Evolutionary conservation across 37 sponge, comb jelly and placozoan species (phyloP), one percentile per base, ranked within the genome.

Genomic region (Beroe ovata): DNA sequence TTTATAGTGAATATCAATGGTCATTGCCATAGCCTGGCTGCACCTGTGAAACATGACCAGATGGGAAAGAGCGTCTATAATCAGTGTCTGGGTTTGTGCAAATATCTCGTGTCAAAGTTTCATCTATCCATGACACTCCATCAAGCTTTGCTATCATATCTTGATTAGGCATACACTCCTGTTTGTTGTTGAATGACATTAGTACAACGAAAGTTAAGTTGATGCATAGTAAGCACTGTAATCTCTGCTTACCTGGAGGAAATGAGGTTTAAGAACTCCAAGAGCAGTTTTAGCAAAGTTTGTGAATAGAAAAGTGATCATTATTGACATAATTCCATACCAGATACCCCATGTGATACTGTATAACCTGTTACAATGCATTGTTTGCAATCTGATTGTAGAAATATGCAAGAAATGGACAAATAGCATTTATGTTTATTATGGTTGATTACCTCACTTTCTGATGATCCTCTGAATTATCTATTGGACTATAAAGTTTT

Each of bases 1-100:
- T n/a, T n/a, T n/a, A n/a, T n/a, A n/a, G n/a, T n/a, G n/a, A n/a
- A n/a, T n/a, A n/a, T n/a, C n/a, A n/a, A n/a, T n/a, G n/a, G n/a
- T n/a, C n/a, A n/a, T n/a, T n/a, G n/a, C n/a, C n/a, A n/a, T n/a
- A n/a, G n/a, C n/a, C n/a, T n/a, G n/a, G n/a, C n/a, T n/a, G n/a
- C n/a, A 30, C 69, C 69, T 66, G 69, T 6, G 69, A 66, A 2
- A 30, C 69, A 66, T 66, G 69, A 18, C 69, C 69, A 66, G 69
- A 66, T 29, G 69, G 69, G 34, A 66, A 66, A 34, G 69, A 66
- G 29, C 69, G 25, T 34, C 69, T 29, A 18, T 66, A 33, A 33
- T 66, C 69, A 2, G 69, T 66, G 36, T 66, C 36, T 66, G 25
- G 35, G 35, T 66, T 66, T 4, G 36, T 2, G 16, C 69, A 66